These are phyloP conservation scores for Stomatorhinus ivindoensis DNA, from an alignment of 2,113 vertebrate species.

Conservation along the genomic window DNA sequence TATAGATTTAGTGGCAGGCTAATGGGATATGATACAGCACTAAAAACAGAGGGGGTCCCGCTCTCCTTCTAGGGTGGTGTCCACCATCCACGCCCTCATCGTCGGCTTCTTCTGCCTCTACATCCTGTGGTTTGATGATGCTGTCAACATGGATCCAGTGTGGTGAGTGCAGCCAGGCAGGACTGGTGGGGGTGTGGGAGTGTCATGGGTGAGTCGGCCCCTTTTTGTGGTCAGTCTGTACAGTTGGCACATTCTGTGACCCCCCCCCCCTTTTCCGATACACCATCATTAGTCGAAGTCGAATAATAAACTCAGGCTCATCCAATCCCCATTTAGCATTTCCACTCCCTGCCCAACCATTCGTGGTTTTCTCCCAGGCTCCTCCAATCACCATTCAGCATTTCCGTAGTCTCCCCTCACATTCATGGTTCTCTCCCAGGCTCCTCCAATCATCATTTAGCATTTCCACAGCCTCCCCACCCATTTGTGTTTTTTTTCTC, in stretches of 20 bases:
- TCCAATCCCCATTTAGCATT: too few species aligned
- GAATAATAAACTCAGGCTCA: background rate
- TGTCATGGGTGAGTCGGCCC: background rate
- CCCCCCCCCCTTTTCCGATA: background rate
- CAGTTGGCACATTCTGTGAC: background rate
- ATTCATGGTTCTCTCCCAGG: too few species aligned
- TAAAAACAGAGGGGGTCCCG: background rate
- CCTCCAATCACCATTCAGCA: too few species aligned
- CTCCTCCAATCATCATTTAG: too few species aligned
- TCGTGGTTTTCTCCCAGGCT: too few species aligned
- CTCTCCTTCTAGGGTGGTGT: slow-evolving; percentile 52
- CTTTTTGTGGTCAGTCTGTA: background rate
- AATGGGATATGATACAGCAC: background rate
- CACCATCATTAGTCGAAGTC: background rate
- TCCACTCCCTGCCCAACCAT: too few species aligned
- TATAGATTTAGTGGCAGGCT: background rate
- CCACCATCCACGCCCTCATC: slow-evolving; percentile 62
- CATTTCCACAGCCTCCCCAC: too few species aligned
- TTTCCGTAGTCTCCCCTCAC: too few species aligned
- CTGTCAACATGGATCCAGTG: slow-evolving; percentile 62
- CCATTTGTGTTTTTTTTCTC: too few species aligned
- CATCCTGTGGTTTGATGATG: slow-evolving; percentile 68
- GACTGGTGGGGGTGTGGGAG: background rate
- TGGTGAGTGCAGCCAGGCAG: slow-evolving; percentile 53
- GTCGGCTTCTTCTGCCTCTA: slow-evolving; percentile 67